A percentile compares a stretch with the other conserved stretches of the same genome.
Evolutionary conservation across 2,888 invertebrate species (phyloP).

Genomic region (Asteroscopus sphinx): DNA sequence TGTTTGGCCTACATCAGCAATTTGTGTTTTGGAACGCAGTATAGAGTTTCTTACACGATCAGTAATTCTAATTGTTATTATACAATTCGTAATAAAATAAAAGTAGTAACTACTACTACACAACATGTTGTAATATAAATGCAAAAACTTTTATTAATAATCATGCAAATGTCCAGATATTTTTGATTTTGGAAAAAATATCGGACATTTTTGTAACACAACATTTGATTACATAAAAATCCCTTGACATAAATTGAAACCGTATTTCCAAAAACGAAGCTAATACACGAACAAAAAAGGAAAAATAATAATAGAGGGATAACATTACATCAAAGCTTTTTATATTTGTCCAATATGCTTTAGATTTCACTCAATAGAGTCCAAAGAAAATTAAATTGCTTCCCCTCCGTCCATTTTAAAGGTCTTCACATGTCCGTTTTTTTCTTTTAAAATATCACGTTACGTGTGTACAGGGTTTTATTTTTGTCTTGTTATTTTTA

Average conservation of each 20-base stretch:
- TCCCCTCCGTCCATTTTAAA: slow-evolving; percentile 80
- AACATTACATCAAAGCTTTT: slow-evolving; percentile 85
- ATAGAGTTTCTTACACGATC: no score
- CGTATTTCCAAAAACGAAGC: slow-evolving; percentile 55
- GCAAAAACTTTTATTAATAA: no score
- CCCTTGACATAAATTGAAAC: slow-evolving; percentile 14
- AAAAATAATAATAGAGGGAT: slow-evolving; percentile 68
- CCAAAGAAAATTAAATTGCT: slow-evolving; percentile 85
- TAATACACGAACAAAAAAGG: slow-evolving; percentile 72
- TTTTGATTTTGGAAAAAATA: slow-evolving; percentile 4
- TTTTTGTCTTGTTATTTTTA: slow-evolving; percentile 80
- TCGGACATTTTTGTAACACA: background rate
- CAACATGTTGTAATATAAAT: no score
- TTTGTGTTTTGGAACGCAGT: no score
- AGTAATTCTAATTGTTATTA: no score
- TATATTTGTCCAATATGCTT: slow-evolving; percentile 85
- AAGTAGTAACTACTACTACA: no score
- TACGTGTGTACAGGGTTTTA: slow-evolving; percentile 73
- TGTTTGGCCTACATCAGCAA: no score
- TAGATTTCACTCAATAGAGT: slow-evolving; percentile 85
- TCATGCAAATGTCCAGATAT: no score
- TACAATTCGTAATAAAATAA: no score
- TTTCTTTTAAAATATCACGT: slow-evolving; percentile 83
- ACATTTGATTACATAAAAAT: slow-evolving; percentile 30
- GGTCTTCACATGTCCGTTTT: slow-evolving; percentile 81